phyloP scores from a whole-genome alignment of 2,888 invertebrate species.

The Pemphredon lugubris region DNA sequence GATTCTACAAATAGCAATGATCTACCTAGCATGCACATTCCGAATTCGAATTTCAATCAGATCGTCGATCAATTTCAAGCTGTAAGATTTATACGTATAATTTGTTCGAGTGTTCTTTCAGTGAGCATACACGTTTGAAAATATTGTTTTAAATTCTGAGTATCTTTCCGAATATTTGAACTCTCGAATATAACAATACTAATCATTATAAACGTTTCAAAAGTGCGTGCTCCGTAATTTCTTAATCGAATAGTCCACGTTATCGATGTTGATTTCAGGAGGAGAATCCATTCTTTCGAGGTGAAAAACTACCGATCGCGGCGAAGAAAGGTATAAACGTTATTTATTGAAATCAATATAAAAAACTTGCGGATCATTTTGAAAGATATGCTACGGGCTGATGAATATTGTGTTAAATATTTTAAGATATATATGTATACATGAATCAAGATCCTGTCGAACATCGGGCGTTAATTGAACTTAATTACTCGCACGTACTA shows the following conservation, averaged over 20 bases:
- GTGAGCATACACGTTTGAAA: no score
- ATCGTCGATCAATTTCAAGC: constrained; percentile 85
- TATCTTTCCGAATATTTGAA: no score
- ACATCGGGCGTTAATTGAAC: constrained; percentile 23
- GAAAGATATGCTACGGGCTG: constrained; percentile 7
- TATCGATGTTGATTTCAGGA: constrained; percentile 82
- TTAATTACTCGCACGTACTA: constrained; percentile 22
- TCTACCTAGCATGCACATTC: constrained; percentile 75
- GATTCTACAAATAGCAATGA: constrained; percentile 79
- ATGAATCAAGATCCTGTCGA: no score
- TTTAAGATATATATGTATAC: constrained; percentile 32
- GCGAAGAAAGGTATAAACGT: constrained; percentile 95
- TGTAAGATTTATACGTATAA: constrained; percentile 1
- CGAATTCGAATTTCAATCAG: constrained; percentile 85
- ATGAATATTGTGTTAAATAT: constrained; percentile 20
- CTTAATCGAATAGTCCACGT: not conserved
- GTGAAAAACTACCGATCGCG: constrained; percentile 93
- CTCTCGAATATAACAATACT: no score
- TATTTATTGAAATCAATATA: constrained; percentile 79
- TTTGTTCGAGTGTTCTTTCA: no score
- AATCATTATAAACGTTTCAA: no score
- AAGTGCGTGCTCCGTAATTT: no score
- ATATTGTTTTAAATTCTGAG: no score
- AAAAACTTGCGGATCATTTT: no score
- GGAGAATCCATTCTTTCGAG: constrained; percentile 91